These are phyloP conservation scores for Leucophenga maculata DNA, from an alignment of 2,888 invertebrate species.

Conservation along the genomic window DNA sequence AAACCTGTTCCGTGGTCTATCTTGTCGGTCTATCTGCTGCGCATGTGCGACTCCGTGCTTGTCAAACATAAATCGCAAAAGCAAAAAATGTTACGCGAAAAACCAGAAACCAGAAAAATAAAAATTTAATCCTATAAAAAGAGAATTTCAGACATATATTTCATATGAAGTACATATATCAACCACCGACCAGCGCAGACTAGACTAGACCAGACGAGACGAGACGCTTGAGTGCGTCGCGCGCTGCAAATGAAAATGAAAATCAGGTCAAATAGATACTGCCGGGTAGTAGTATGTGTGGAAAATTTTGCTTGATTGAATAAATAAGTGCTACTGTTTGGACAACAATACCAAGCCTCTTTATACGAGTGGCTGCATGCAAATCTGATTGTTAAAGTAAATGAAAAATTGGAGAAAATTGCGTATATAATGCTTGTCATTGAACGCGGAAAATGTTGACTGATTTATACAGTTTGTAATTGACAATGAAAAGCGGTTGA, in stretches of 20 bases:
- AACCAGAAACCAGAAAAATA: not conserved
- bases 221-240: conserved; percentile 23
- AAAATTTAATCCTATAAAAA: too few relatives aligned
- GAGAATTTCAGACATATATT: conserved; percentile 5
- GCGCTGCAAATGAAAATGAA: conserved; percentile 37
- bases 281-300: conserved; percentile 17
- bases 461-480: conserved; percentile 52
- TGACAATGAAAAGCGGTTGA: conserved; percentile 53
- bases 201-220: not conserved
- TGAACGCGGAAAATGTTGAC: conserved; percentile 36
- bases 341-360: not conserved
- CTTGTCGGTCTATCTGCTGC: too few relatives aligned
- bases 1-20: conserved; percentile 9
- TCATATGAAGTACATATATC: not conserved
- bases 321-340: conserved; percentile 11
- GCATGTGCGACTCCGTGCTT: not conserved
- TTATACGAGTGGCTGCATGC: not conserved
- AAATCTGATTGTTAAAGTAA: conserved; percentile 40
- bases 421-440: conserved; percentile 4
- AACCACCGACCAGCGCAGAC: not conserved
- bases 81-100: conserved; percentile 10
- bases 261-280: conserved; percentile 42
- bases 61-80: conserved; percentile 22
- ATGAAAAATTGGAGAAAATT: conserved; percentile 33
- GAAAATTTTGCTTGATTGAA: not conserved